Conservation (phyloP, 2,888 invertebrate species). For the Agelastica alni region DNA sequence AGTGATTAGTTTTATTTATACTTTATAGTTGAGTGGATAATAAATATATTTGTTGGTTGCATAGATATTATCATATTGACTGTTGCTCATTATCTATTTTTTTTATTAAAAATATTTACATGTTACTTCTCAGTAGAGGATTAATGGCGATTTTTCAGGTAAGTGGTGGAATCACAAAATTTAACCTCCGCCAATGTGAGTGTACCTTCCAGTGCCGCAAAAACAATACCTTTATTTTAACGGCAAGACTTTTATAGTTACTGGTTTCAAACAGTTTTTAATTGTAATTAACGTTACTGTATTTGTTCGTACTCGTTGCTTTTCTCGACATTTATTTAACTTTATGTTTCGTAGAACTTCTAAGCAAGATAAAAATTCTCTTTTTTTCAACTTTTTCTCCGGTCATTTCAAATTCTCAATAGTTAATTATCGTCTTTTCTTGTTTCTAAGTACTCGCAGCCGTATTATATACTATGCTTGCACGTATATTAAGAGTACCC, state of each 20-base stretch:
- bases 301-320: slow-evolving; percentile 28
- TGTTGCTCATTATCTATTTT: too few species aligned
- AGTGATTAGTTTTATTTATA: too few species aligned
- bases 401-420: slow-evolving; percentile 11
- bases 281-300: slow-evolving; percentile 26
- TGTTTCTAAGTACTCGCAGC: slow-evolving; percentile 3
- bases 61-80: too few species aligned
- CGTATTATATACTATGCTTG: slow-evolving; percentile 5
- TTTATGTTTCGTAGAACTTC: slow-evolving; percentile 27
- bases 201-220: background rate
- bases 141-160: too few species aligned
- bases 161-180: too few species aligned
- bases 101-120: too few species aligned
- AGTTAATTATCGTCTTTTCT: slow-evolving; percentile 8
- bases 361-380: slow-evolving; percentile 20
- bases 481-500: slow-evolving; percentile 16
- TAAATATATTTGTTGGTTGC: too few species aligned
- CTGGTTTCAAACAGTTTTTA: slow-evolving; percentile 10
- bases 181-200: too few species aligned
- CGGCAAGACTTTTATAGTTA: slow-evolving; percentile 1
- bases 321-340: slow-evolving; percentile 31
- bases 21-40: too few species aligned
- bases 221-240: slow-evolving; percentile 2
- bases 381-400: slow-evolving; percentile 12
- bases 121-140: too few species aligned